Evolutionary conservation across 2,113 vertebrate species (phyloP), one percentile per base, ranked within the genome.

Genomic region (Numenius arquata): DNA sequence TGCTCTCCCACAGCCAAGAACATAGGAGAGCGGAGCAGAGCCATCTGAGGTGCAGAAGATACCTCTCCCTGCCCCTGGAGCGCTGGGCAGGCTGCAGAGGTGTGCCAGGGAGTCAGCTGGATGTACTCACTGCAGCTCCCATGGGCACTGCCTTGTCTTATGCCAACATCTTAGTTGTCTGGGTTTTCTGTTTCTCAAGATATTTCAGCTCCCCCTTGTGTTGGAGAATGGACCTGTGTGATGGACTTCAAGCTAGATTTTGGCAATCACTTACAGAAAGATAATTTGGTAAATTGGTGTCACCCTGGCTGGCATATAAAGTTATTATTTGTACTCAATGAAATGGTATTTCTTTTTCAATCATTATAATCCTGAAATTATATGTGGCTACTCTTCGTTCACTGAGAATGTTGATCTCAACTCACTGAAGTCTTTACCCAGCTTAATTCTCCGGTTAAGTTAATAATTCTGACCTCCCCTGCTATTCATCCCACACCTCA

Each of bases 161-260:
- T 41, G 61, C 48, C 61, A 86, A 34, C 55, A 43, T 40, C 61
- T 61, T 85, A 34, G 40, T 34, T 21, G 6, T 16, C 36, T 43
- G 43, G 17, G 8, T 63, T 68, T 79, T 73, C 29, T n/a, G 22
- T 52, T 85, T 83, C 73, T 90, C 32, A 12, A 88, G 94, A 85
- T 90, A 80, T 97, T 88, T 95, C 94, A 95, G 94, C 95, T 96
- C 92, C 95, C 94, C 88, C 94, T 97, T 90, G 90, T 93, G 94
- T 93, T 94, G 75, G 79, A 93, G 79, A 90, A 86, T 23, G 48
- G 74, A 90, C 77, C 77, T 68, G 22, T 59, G 48, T 85, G 58
- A 56, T 47, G 50, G 63, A 34, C 43, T 83, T 66, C 8, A 53
- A 76, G 4, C 5, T 29, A 45, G 5, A 48, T 70, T 88, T 94